Evolutionary conservation across 2,888 invertebrate species (phyloP), one percentile per base, ranked within the genome.

Genomic region (Gymnocheta viridis): DNA sequence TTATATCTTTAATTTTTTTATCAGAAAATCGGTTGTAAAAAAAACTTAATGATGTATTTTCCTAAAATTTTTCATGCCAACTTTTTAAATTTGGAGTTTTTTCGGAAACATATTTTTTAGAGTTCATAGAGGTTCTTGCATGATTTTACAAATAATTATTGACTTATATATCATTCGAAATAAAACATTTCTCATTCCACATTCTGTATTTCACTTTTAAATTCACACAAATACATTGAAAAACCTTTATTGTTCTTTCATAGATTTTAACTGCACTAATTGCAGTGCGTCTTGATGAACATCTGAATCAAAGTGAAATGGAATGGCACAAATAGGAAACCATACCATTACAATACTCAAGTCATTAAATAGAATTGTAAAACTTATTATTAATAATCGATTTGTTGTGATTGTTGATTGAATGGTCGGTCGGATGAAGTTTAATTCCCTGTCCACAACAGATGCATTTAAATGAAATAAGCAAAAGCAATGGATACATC

Each of bases 341-440:
- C 29, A 49, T 12, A 27, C 22, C 56, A 44, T 22, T 49, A 44
- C 9, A 58, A 58, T 47, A 24, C 51, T 6, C 24, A 10, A 49
- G 69, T 47, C 66, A 77, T 77, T 41, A 60, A 27, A 62, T 24
- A 51, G 4, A 5, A 44, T 44, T 24, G 17, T 14, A 27, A 27
- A 54, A 81, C 35, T 82, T 74, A 82, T 82, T 74, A 82, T 74
- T 69, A 79, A 82, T 82, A 82, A 64, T 82, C 74, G 74, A 83
- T 82, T 73, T 69, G 70, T 79, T 69, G 38, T 64, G 51, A 79
- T 60, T 79, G 58, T 66, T 62, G 44, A 44, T 54, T 58, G 29
- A 44, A 38, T 62, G 35, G 69, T 49, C 54, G 35, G 35, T 64
- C 35, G 44, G 22, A 35, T 27, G 27, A 29, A 27, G 27, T 70